These are phyloP conservation scores for Lagria hirta DNA, from an alignment of 2,888 invertebrate genomes.

Conservation along the genomic window DNA sequence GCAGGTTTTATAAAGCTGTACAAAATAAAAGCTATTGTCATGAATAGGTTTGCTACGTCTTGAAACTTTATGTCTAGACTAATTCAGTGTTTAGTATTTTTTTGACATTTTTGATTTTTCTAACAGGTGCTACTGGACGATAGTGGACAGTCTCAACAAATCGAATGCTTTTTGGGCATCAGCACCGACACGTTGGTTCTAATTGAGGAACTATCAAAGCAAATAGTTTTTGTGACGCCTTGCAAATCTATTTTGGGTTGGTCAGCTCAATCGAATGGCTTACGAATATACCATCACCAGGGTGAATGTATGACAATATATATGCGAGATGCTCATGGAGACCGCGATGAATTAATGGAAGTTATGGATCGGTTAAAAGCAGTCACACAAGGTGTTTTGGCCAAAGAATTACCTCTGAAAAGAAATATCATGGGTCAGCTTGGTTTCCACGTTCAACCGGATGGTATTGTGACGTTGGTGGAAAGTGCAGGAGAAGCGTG, in stretches of 20 bases:
- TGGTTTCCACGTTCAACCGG: conserved; percentile 88
- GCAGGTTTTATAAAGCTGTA: too few species aligned
- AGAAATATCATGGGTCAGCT: conserved; percentile 82
- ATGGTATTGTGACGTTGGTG: conserved; percentile 93
- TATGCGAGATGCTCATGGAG: conserved; percentile 68
- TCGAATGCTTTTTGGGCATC: conserved; percentile 83
- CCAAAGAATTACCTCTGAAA: conserved; percentile 77
- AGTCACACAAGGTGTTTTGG: conserved; percentile 76
- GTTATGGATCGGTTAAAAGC: conserved; percentile 77
- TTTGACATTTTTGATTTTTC: too few species aligned
- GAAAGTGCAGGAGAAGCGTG: conserved; percentile 72
- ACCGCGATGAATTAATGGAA: conserved; percentile 70
- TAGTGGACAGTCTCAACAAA: conserved; percentile 64
- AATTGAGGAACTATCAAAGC: conserved; percentile 78
- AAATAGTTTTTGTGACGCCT: conserved; percentile 84
- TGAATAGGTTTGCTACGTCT: too few species aligned
- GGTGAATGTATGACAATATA: conserved; percentile 88
- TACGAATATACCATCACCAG: conserved; percentile 87
- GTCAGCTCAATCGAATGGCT: conserved; percentile 61
- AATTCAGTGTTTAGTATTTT: too few species aligned
- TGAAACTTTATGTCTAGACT: too few species aligned
- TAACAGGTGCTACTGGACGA: conserved; percentile 74
- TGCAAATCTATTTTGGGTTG: conserved; percentile 76
- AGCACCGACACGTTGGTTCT: conserved; percentile 86
- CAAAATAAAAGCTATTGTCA: too few species aligned